These are phyloP conservation scores for human (Homo sapiens) DNA, from an alignment of 2,113 vertebrate genomes.

Conservation along the genomic window DNA sequence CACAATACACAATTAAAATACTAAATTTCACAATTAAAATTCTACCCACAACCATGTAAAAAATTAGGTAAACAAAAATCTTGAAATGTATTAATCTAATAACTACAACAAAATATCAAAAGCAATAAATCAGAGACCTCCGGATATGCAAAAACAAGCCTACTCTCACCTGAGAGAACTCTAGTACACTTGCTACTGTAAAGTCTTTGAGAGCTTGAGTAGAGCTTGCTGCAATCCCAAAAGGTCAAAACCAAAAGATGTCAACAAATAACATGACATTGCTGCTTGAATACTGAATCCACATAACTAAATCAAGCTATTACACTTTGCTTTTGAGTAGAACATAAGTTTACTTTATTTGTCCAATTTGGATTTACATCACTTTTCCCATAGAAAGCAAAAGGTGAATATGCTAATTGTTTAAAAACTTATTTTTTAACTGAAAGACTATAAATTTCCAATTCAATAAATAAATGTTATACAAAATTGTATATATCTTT, in stretches of 20 bases:
- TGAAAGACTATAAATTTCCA: background rate
- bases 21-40: background rate
- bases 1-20: background rate
- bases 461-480: background rate
- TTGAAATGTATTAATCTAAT: background rate
- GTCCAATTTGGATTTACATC: background rate
- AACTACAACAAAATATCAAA: background rate
- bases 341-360: background rate
- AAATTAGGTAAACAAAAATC: background rate
- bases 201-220: background rate
- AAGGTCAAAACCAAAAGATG: background rate
- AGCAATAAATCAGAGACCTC: background rate
- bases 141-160: background rate
- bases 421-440: background rate
- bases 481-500: background rate
- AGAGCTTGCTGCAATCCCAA: background rate
- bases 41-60: background rate
- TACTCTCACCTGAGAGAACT: background rate
- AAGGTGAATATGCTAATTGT: background rate
- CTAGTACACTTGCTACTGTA: background rate
- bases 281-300: background rate
- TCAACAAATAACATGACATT: background rate
- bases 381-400: background rate
- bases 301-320: background rate
- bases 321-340: background rate